Percentiles rank a stretch among this genome's conserved stretches.
Evolutionary conservation across 2,888 invertebrate species (phyloP).

Genomic region (Trachelus tabidus): DNA sequence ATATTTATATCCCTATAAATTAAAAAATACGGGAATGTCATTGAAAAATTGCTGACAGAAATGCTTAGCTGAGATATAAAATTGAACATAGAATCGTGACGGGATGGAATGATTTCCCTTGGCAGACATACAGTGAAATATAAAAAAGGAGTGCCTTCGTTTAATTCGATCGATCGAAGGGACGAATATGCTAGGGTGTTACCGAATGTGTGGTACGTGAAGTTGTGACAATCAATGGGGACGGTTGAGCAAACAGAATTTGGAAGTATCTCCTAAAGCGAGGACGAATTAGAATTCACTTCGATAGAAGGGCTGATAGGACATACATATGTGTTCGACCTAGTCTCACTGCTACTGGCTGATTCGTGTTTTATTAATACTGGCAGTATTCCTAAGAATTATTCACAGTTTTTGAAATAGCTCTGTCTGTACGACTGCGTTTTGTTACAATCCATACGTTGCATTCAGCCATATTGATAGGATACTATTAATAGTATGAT

Average conservation of each 20-base stretch:
- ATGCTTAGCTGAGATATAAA: not conserved
- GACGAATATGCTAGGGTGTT: not conserved
- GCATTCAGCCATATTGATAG: not conserved
- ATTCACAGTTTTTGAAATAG: not conserved
- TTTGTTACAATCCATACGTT: not conserved
- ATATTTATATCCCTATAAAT: not conserved
- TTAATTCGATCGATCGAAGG: not conserved
- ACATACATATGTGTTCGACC: not conserved
- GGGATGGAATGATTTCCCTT: not conserved
- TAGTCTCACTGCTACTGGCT: not conserved
- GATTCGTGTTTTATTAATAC: not conserved
- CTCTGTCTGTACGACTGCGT: not conserved
- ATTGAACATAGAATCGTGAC: not conserved
- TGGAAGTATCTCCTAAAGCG: not conserved
- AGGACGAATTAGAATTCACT: not conserved
- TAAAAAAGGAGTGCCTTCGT: not conserved
- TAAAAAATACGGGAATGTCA: not conserved
- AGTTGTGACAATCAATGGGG: not conserved
- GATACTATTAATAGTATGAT: not conserved
- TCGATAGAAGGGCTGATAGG: not conserved
- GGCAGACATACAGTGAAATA: not conserved
- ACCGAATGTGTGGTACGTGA: not conserved
- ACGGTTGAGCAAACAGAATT: not conserved
- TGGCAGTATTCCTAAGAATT: not conserved
- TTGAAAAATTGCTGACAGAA: not conserved